Evolutionary conservation across 2,888 invertebrate species (phyloP), one percentile per base, ranked within the genome.

Genomic region (Luperina testacea): DNA sequence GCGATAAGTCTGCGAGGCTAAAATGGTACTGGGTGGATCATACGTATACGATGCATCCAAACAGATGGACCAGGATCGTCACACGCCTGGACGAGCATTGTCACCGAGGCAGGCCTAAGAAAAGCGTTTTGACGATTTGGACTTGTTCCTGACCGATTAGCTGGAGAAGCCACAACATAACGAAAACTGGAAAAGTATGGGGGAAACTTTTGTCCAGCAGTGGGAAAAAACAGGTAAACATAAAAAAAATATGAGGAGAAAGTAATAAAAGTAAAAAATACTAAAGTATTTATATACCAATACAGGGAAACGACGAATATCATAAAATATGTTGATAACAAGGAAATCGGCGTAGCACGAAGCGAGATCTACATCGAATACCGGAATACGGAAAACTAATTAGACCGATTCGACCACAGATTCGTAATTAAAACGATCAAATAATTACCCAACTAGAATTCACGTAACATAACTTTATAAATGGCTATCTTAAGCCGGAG

Each of bases 331-430:
- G 67, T 57, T 77, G 81, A 82, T 81, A 81, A 71, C 75, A 65
- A 78, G 82, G 80, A 85, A 86, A 86, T 78, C 83, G 67, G 71
- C 57, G 67, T 72, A 74, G 59, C 72, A 78, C 75, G 68, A 80
- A 74, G 20, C 48, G 27, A 80, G 80, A 86, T 83, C 65, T 67
- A 72, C 78, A 80, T 78, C 74, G 69, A 83, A 80, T 67, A 68
- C 80, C 85, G 83, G 86, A 86, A 78, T 80, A 83, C 83, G 86
- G 85, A 85, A 85, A 83, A 75, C 77, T 83, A 86, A 86, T 85
- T 79, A 82, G 59, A 73, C 24, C 63, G 79, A 85, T 82, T 77
- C 75, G n/a, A 79, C 79, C 79, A 76, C 75, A 83, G 83, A 85
- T 80, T 78, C 67, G 64, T 73, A 85, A 85, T 85, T 85, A 85